Percentiles rank a stretch among this genome's conserved stretches.
These are phyloP conservation scores for Sepioteuthis lessoniana DNA, from an alignment of 2,888 invertebrate genomes.

Conservation along the genomic window DNA sequence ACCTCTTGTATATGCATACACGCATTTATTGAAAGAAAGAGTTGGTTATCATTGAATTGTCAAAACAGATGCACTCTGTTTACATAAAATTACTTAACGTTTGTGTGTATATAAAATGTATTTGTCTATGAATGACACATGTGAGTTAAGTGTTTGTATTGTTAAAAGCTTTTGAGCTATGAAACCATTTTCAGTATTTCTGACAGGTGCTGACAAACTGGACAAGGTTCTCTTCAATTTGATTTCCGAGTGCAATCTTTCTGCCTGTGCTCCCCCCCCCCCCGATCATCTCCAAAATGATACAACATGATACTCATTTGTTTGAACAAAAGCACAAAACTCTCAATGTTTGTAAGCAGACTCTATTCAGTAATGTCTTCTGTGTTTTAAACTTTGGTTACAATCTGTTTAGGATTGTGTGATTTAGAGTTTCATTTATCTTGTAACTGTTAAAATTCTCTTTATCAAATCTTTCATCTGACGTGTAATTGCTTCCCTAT, in stretches of 20 bases:
- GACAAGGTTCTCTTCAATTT: not conserved
- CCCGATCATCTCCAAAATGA: not conserved
- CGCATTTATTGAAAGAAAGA: no score
- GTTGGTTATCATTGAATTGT: no score
- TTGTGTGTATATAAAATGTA: not conserved
- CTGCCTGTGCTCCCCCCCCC: not conserved
- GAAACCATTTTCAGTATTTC: not conserved
- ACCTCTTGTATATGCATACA: no score
- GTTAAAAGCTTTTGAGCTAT: not conserved
- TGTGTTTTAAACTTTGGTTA: no score
- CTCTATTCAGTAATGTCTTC: not conserved
- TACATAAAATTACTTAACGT: no score
- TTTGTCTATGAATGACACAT: not conserved
- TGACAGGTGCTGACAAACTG: not conserved
- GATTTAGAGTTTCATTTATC: no score
- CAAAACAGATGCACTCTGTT: no score
- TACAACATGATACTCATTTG: not conserved
- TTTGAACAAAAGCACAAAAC: not conserved
- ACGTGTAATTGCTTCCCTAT: no score
- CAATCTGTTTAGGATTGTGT: no score
- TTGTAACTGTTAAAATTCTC: no score
- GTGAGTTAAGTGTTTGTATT: not conserved
- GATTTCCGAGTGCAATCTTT: not conserved
- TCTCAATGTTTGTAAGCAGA: not conserved
- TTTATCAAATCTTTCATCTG: no score